phyloP scores from a whole-genome alignment of 2,113 vertebrate genomes.

The Calyptomena viridis region DNA sequence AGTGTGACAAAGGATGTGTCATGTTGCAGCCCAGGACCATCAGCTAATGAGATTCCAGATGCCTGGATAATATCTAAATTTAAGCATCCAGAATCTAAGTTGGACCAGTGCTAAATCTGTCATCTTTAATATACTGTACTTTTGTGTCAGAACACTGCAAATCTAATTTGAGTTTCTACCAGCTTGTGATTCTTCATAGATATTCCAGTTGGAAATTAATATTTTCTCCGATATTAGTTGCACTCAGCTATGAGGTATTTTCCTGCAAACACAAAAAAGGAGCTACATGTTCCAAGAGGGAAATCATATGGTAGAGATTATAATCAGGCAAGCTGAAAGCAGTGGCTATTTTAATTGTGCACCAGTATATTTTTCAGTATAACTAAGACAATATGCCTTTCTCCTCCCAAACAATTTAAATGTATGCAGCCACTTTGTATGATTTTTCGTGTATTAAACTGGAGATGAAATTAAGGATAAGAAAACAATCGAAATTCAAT shows the following conservation, averaged over 20 bases:
- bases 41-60: not conserved
- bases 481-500: not conserved
- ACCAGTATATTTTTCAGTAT: not conserved
- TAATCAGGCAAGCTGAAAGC: conserved; percentile 24
- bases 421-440: not conserved
- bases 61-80: not conserved
- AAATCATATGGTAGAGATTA: conserved; percentile 42
- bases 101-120: not conserved
- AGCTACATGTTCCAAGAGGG: not conserved
- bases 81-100: not conserved
- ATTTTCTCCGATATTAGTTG: not conserved
- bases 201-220: not conserved
- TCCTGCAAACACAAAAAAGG: not conserved
- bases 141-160: not conserved
- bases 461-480: not conserved
- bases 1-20: not conserved
- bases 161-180: not conserved
- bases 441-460: not conserved
- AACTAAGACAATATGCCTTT: not conserved
- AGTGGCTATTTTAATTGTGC: conserved; percentile 9
- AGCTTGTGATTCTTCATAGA: not conserved
- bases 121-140: not conserved
- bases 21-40: not conserved
- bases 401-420: not conserved
- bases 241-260: not conserved